Evolutionary conservation across 2,888 invertebrate genomes (phyloP), one percentile per base, ranked within the genome.

Genomic region (Lysandra coridon): DNA sequence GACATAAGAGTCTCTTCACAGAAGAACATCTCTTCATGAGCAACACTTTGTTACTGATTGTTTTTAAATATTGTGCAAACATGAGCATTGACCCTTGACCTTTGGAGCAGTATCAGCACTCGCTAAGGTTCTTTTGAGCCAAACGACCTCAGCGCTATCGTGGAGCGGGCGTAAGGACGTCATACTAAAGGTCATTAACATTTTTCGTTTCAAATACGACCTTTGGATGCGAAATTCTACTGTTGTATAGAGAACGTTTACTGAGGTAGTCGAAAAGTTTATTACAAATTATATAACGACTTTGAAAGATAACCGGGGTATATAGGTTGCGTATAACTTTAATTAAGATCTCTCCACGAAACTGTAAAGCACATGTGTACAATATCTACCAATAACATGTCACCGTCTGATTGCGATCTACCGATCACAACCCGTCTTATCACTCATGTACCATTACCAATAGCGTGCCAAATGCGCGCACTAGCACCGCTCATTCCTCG

Each of bases 191-290:
- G 69, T 69, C 69, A 69, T 69, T 69, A 69, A 69, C 69, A 37
- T 69, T 69, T 69, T 69, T 69, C 69, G 69, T 69, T 69, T 69
- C 33, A 33, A 69, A 69, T 37, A 37, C 33, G 69, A 69, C 69
- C 69, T 69, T 30, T 37, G 69, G 14, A 69, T 69, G 69, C 33
- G 69, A 69, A 64, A 69, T 69, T 30, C 30, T 64, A 33, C 69
- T 80, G 30, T 78, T 81, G 64, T 78, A 81, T 78, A 37, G 33
- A 6, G 69, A 69, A 64, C 64, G 17, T 14, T 69, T 37, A 10
- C 4, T 37, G 33, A 30, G 37, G 17, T 17, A 33, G 69, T 69
- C 17, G 4, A 69, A 33, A 69, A 33, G 12, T 69, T 69, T 30
- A 4, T 69, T 33, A 33, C 0, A 12, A 37, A 33, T 69, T 14